Base-by-base conservation (phyloP, 1,140 invertebrate genomes). In the Drosophila sp. region DNA sequence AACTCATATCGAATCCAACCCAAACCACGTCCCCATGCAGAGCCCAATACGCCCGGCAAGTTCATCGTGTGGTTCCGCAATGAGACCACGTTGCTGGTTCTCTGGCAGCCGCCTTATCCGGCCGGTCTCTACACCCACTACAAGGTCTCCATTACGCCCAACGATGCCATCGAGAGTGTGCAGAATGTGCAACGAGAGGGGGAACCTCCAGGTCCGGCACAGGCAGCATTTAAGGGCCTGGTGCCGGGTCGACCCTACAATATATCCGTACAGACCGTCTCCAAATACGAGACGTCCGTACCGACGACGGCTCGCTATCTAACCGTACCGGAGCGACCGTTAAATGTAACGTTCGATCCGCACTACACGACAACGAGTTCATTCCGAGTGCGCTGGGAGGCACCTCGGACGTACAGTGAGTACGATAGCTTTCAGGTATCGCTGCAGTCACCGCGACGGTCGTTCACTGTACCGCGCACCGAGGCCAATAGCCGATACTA, bases 61-160 rank as follows among this genome's bases (percentile, higher is more conserved):
- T 98, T 98, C 92, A 98, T 98, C 78, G 97, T 98, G 6, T 98
- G 97, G 97, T 98, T 98, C 92, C 94, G 97, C 41, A 98, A 98
- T 92, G 97, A 98, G 93, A 98, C 97, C 6, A 98, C 97, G 11
- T 93, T 98, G 51, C 93, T 98, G 62, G 97, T 98, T 38, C 93
- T 98, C 36, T 98, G 97, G 97, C 97, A 98, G 92, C 97, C 97
- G 16, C 97, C 97, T 2, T 98, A 97, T 93, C 97, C 97, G 56
- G 95, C 97, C 21, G 97, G 97, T 18, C 95, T 97, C 74, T 98
- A 97, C 92, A 96, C 96, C 4, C 96, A 97, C 92, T 98, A 98
- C 91, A 97, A 97, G 94, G 96, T 97, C 67, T 97, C 96, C 56
- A 98, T 98, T 72, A 95, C 97, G 79, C 97, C 97, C 41, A 94